Evolutionary conservation across 2,888 invertebrate genomes (phyloP), one percentile per base, ranked within the genome.

Genomic region (Spialia ferax): DNA sequence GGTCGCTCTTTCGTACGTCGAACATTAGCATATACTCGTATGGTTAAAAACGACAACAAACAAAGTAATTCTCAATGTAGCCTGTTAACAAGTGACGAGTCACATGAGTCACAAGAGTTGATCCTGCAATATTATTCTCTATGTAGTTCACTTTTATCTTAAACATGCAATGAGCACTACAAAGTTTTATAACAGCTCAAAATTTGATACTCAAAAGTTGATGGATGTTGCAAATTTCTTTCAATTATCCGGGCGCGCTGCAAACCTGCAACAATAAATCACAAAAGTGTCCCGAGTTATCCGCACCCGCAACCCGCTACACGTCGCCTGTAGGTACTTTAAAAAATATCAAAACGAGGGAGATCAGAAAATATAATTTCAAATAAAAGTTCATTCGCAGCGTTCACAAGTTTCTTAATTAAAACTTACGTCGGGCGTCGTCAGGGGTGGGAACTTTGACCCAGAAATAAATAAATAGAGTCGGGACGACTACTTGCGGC

Each of bases 341-440:
- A 82, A 79, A 85, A 88, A 88, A 89, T 89, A 89, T 85, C 85
- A 86, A 87, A 88, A 86, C 83, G 86, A 83, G 81, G 85, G 85
- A 42, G 87, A 86, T 89, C 87, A 85, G 86, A 89, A 91, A 92
- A 92, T 91, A 93, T 91, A 91, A 92, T 93, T 91, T 91, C 84
- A 91, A 93, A 92, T 91, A 91, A 91, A 93, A 93, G 88, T 93
- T 89, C 80, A 88, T 87, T 84, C 82, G 79, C 84, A 83, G 86
- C 91, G 88, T 91, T 90, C 92, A 88, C 93, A 94, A 94, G 94
- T 94, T 94, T 94, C 93, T 94, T 94, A 94, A 94, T 94, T 94
- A 94, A 94, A 94, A 94, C 94, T 94, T 94, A 93, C 84, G 89
- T 91, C 83, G 85, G 88, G 85, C 86, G 87, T 86, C 83, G 87